Percentiles rank a stretch among this genome's conserved stretches.
Evolutionary conservation across 2,797 vertebrate species (phyloP).

Genomic region (Microhierax caerulescens): DNA sequence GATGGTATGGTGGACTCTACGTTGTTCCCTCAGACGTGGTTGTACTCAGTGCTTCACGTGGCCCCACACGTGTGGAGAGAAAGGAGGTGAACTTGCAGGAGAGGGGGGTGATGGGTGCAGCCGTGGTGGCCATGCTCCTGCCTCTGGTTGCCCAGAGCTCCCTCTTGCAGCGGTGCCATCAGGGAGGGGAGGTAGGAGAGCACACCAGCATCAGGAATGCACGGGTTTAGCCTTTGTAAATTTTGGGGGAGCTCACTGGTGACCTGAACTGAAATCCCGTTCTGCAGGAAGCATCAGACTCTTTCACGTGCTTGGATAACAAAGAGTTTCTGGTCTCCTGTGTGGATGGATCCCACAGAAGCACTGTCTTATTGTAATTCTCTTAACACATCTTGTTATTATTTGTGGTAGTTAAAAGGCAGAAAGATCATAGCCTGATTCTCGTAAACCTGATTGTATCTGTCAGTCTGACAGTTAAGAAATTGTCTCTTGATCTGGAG

Average conservation of each 20-base stretch:
- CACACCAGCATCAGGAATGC: neutral
- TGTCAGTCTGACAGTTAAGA: neutral
- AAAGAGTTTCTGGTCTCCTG: neutral
- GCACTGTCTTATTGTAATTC: neutral
- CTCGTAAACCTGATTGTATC: neutral
- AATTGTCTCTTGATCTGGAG: neutral
- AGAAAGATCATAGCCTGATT: neutral
- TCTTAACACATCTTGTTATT: neutral
- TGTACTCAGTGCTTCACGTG: fast-evolving
- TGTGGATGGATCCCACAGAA: neutral
- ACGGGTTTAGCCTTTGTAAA: fast-evolving
- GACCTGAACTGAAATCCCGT: neutral
- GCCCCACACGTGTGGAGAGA: fast-evolving
- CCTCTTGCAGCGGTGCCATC: fast-evolving
- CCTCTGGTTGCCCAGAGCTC: neutral
- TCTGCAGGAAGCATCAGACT: neutral
- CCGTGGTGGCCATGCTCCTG: neutral
- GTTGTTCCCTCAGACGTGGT: fast-evolving
- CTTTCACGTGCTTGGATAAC: neutral
- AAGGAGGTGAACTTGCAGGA: neutral
- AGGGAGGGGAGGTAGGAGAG: neutral
- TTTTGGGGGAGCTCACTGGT: neutral
- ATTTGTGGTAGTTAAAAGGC: neutral
- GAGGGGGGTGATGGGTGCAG: neutral
- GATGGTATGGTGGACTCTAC: fast-evolving